Percentiles rank a stretch among this genome's conserved stretches.
phyloP scores from a whole-genome alignment of 1,140 invertebrate genomes.

The Drosophila miranda region DNA sequence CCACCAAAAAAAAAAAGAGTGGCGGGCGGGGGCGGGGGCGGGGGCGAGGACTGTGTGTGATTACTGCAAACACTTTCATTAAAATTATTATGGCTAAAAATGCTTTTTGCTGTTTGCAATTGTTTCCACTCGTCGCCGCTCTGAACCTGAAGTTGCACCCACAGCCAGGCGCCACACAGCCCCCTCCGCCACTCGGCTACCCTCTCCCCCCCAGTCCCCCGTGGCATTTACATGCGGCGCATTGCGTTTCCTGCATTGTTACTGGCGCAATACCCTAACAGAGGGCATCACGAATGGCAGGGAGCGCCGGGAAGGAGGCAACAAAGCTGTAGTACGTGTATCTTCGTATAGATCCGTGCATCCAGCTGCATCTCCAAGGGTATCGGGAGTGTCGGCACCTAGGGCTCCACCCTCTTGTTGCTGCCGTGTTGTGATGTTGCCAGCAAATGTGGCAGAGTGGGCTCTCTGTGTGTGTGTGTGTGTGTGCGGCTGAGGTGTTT shows the following conservation, averaged over 20 bases:
- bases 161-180: neutral
- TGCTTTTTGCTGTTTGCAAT: slow-evolving; percentile 76
- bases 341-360: too few relatives aligned
- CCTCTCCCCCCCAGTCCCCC: neutral
- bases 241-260: slow-evolving; percentile 48
- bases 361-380: too few relatives aligned
- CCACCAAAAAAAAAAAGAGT: slow-evolving; percentile 3
- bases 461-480: slow-evolving; percentile 2
- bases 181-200: neutral
- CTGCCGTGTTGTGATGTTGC: slow-evolving; percentile 35
- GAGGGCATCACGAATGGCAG: too few relatives aligned
- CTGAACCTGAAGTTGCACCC: slow-evolving; percentile 59
- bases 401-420: neutral
- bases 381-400: too few relatives aligned
- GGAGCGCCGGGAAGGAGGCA: too few relatives aligned
- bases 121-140: slow-evolving; percentile 62
- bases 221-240: slow-evolving; percentile 57
- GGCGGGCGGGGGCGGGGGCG: neutral
- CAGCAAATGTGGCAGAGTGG: slow-evolving; percentile 31
- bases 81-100: slow-evolving; percentile 79
- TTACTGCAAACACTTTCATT: slow-evolving; percentile 80
- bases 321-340: too few relatives aligned
- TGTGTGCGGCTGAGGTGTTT: slow-evolving; percentile 60
- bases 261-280: neutral
- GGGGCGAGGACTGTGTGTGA: slow-evolving; percentile 34